Evolutionary conservation across 2,888 invertebrate genomes (phyloP), one percentile per base, ranked within the genome.

Genomic region (Hydrotaea diabolus): DNA sequence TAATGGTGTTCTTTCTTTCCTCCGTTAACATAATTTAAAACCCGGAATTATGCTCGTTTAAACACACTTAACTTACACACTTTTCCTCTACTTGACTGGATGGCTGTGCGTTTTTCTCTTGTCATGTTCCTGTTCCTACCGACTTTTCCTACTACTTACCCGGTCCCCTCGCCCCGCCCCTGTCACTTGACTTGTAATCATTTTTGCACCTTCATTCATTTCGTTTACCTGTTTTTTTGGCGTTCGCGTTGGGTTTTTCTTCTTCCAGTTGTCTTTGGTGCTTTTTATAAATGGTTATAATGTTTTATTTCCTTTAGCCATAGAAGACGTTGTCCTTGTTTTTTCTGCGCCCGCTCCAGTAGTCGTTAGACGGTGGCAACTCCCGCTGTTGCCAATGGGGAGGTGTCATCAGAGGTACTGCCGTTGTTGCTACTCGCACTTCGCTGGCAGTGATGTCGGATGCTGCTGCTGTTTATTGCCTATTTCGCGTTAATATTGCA

Each of bases 401-500:
- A 15, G 64, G n/a, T 64, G 39, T 64, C 64, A 64, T 36, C 64
- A n/a, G 39, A 64, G 17, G 64, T 39, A 15, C 36, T 17, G 64
- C 36, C 3, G 39, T 8, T 26, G 43, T 43, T 59, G 26, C n/a
- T 75, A 26, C 43, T 39, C n/a, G 26, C 39, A 19, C n/a, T n/a
- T n/a, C n/a, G n/a, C 17, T 3, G 23, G 21, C 4, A 21, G 11
- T 53, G n/a, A n/a, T 71, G 17, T 57, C 23, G 23, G 43, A 15
- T 21, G 43, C 73, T 64, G 59, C 76, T 83, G 75, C 64, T 72
- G 55, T 85, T 85, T 85, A 82, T 82, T 85, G 79, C 85, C 85
- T 85, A 85, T 82, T 85, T 77, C 82, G 85, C 82, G 79, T 85
- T 85, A 85, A 85, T 85, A 85, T 85, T 85, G 85, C 82, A 85